Conservation (phyloP, 92 coral and sea anemone species). For the Phenganax marumi region DNA sequence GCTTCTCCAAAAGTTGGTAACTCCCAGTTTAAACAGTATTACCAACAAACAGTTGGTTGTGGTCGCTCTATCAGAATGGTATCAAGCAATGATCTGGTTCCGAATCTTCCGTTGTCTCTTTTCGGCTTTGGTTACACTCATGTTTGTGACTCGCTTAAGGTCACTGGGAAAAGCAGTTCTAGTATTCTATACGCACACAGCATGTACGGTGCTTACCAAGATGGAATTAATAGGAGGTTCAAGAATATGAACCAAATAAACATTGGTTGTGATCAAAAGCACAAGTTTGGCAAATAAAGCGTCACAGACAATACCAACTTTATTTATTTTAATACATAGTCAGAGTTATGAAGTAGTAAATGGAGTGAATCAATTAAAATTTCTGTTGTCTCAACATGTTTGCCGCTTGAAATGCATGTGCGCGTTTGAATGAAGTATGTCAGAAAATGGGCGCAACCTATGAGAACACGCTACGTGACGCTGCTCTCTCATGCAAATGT, state of each 20-base stretch:
- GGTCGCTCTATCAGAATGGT: conserved; percentile 33
- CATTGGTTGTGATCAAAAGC: conserved; percentile 15
- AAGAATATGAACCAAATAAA: conserved; percentile 9
- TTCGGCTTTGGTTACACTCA: conserved; percentile 15
- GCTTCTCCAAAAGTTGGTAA: conserved; percentile 31
- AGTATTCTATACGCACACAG: conserved; percentile 24
- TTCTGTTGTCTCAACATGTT: too few relatives aligned
- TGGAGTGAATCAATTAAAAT: too few relatives aligned
- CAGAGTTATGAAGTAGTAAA: too few relatives aligned
- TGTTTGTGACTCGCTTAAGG: conserved; percentile 23
- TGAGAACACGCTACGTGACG: too few relatives aligned
- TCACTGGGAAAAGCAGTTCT: conserved; percentile 18
- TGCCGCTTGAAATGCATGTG: too few relatives aligned
- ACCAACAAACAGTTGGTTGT: conserved; percentile 21
- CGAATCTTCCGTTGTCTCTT: conserved; percentile 26
- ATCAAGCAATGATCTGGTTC: conserved; percentile 11
- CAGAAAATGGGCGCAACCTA: too few relatives aligned
- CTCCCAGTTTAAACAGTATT: conserved; percentile 9
- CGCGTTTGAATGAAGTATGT: too few relatives aligned
- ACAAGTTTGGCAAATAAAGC: too few relatives aligned
- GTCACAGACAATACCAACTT: too few relatives aligned
- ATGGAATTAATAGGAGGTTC: conserved; percentile 3
- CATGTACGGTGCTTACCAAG: conserved; percentile 2
- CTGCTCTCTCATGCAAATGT: too few relatives aligned
- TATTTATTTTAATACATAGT: too few relatives aligned